Evolutionary conservation across 2,888 invertebrate species (phyloP), one percentile per base, ranked within the genome.

Genomic region (Amphipyra tragopoginis): DNA sequence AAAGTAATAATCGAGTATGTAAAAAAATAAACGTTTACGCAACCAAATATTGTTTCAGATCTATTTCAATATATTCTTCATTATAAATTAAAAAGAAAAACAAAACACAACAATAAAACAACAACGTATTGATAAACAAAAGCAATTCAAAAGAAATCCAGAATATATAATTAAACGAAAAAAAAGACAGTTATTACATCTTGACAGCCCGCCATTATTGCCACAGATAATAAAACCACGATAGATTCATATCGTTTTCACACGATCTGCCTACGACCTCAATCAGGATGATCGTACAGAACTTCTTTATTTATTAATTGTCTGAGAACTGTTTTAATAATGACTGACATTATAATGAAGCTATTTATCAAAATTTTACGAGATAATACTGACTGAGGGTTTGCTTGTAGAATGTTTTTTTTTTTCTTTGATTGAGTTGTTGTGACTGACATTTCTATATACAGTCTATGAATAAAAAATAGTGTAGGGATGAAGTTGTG

Each of bases 171-270:
- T 65, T 43, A 50, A 26, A 52, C 0, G 1, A n/a, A 51, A 67
- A 42, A 60, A 33, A 21, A 3, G 5, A 10, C 21, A 15, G 6
- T 58, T 50, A 73, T 68, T 53, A 73, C 15, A 14, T 33, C 59
- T 63, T 59, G 53, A 55, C 52, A 68, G 49, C 55, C 42, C 58
- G 69, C 74, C 69, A 73, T 73, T 29, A 14, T n/a, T 54, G 60
- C 40, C 45, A 72, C 48, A 58, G 58, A 58, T 70, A 49, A 70
- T 71, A 61, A 61, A 72, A 45, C 34, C 53, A 13, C 44, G 48
- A 70, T 66, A 72, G 64, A 77, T 70, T 63, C 38, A 53, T 60
- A 77, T 76, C 76, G 42, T 14, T 53, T 78, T 79, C 79, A 62
- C 77, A 77, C 69, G 69, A 69, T 69, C 69, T 73, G 65, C 62